phyloP scores from a whole-genome alignment of 1,140 invertebrate genomes.

The Drosophila kanapiae region DNA sequence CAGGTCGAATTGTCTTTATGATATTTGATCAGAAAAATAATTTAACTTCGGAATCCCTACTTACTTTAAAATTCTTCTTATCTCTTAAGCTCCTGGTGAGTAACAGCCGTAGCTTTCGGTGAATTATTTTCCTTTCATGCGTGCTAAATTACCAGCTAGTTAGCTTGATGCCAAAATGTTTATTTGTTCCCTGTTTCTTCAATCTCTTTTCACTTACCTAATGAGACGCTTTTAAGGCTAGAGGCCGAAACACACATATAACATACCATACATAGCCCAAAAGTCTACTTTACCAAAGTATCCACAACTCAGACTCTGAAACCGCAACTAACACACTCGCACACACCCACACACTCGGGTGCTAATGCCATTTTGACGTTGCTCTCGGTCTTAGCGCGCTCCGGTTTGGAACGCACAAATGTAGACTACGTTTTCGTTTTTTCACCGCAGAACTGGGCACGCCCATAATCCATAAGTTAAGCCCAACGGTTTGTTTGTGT shows the following conservation, averaged over 20 bases:
- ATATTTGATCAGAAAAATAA: not conserved
- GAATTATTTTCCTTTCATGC: conserved; percentile 6
- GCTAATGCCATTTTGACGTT: conserved; percentile 55
- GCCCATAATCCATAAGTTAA: conserved; percentile 78
- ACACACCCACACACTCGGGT: conserved; percentile 29
- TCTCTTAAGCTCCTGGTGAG: not conserved
- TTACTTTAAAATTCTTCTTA: not conserved
- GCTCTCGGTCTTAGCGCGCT: conserved; percentile 44
- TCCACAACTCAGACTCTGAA: conserved; percentile 27
- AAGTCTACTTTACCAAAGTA: conserved; percentile 11
- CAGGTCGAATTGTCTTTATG: too few relatives aligned
- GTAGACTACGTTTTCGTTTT: conserved; percentile 65
- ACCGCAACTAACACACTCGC: conserved; percentile 36
- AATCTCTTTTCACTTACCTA: conserved; percentile 49
- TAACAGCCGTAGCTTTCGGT: not conserved
- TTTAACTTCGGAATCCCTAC: not conserved
- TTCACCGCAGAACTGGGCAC: conserved; percentile 56
- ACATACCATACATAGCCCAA: conserved; percentile 5
- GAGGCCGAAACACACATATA: not conserved
- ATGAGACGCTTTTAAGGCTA: conserved; percentile 43
- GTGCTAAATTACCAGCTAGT: conserved; percentile 21
- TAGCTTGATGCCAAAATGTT: conserved; percentile 10
- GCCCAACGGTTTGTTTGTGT: conserved; percentile 48
- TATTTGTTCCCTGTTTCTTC: conserved; percentile 13
- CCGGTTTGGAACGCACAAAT: conserved; percentile 52